Evolutionary conservation across 2,113 vertebrate species (phyloP), one percentile per base, ranked within the genome.

Genomic region (Urocynchramus pylzowi): DNA sequence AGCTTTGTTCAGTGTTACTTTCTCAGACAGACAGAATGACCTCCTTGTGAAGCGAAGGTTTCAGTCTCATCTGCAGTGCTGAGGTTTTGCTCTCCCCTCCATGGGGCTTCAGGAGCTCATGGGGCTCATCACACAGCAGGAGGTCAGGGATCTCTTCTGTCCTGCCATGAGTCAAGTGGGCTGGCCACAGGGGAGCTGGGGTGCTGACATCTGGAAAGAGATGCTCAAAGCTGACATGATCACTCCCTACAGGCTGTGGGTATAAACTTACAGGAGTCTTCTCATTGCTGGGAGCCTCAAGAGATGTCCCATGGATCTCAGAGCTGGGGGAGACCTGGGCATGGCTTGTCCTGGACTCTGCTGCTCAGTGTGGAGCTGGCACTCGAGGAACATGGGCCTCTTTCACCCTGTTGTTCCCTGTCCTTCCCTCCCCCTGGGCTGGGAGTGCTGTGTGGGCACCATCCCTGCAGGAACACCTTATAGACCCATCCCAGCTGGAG

Each of bases 391-490:
- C 28, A 64, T 10, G 10, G 19, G 5, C 11, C 30, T 71, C 28
- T 28, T 59, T 28, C 27, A 16, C 12, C 44, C n/a, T 27, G 8
- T 12, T 45, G 10, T 47, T 31, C 47, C 39, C 18, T 73, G 57
- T 60, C 44, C 30, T 67, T 82, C n/a, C 33, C 24, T 68, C 19
- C 33, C 24, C 13, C 22, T 20, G 37, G 21, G 26, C 57, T 84
- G 4, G 10, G 11, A 8, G 5, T 3, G 7, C 14, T 1, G 0
- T 61, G 24, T 59, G 42, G 26, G n/a, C 52, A 82, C 21, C 47
- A 24, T 54, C 23, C 37, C 41, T 79, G 53, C 11, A 39, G 80
- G 47, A 59, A 21, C 23, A 15, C 20, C 33, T 31, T 4, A 17
- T 4, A 57, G 47, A 45, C 45, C 30, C 14, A 17, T 16, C 8